phyloP scores from a whole-genome alignment of 2,113 vertebrate genomes.

The Oreotrochilus melanogaster region DNA sequence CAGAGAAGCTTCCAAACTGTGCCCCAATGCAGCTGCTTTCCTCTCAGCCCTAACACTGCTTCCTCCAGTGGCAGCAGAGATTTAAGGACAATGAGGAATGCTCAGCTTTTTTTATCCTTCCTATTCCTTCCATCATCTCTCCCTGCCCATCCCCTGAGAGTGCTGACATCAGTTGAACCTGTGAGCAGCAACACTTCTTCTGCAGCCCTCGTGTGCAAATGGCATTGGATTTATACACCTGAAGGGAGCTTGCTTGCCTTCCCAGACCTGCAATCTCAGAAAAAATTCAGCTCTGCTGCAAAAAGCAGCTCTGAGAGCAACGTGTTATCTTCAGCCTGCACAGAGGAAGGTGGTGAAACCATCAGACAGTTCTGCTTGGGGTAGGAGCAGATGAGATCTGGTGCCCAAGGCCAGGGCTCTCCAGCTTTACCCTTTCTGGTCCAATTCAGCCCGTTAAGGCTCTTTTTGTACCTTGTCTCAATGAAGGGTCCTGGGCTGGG shows the following conservation, averaged over 20 bases:
- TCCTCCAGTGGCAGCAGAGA: neutral
- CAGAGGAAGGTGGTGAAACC: rapidly evolving
- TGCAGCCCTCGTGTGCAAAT: neutral
- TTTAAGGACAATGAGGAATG: neutral
- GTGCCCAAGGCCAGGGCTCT: rapidly evolving
- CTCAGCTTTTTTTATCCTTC: neutral
- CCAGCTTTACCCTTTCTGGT: neutral
- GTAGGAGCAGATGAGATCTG: neutral
- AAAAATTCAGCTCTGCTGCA: neutral
- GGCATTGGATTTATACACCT: neutral
- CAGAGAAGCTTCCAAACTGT: neutral
- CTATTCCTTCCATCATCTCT: neutral
- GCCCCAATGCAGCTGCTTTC: neutral
- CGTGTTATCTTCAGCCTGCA: neutral
- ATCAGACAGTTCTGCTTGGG: rapidly evolving
- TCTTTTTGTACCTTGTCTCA: neutral
- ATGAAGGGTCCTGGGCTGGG: neutral
- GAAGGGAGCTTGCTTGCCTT: neutral
- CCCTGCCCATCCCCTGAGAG: neutral
- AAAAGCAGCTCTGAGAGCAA: neutral
- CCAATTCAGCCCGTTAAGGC: rapidly evolving
- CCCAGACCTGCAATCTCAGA: neutral
- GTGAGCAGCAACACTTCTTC: neutral
- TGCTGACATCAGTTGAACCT: slow-evolving; percentile 6
- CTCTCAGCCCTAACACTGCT: neutral